These are phyloP conservation scores for Carassius carassius DNA, from an alignment of 2,113 vertebrate species.

Conservation along the genomic window DNA sequence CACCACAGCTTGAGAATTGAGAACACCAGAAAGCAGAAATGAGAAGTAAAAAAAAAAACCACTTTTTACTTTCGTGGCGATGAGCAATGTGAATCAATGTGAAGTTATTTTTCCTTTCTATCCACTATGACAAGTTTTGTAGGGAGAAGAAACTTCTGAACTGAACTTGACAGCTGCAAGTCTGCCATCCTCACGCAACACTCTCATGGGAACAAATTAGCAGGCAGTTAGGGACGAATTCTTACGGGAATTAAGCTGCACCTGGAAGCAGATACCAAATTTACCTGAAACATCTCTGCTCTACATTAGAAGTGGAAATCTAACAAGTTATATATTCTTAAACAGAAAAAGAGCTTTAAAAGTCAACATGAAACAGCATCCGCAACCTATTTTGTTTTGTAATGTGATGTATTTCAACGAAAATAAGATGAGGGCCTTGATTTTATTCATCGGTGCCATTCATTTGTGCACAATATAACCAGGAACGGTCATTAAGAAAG, in stretches of 20 bases:
- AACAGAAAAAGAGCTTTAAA: neutral
- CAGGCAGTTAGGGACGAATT: neutral
- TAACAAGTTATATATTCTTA: neutral
- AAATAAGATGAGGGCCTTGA: neutral
- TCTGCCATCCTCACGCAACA: too few relatives aligned
- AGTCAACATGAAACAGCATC: neutral
- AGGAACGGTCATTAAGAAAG: neutral
- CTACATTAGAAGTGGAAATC: neutral
- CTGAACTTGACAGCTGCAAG: neutral
- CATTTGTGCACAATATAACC: neutral
- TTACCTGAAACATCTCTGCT: neutral
- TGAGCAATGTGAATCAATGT: neutral
- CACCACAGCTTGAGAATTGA: neutral
- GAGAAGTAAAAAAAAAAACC: neutral
- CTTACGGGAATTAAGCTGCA: neutral
- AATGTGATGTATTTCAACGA: neutral
- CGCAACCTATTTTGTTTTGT: neutral
- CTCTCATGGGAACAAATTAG: constrained; percentile 1
- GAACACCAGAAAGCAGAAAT: constrained; percentile 12
- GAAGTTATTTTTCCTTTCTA: neutral
- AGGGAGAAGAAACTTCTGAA: neutral
- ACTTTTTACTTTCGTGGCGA: neutral
- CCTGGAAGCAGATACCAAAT: neutral
- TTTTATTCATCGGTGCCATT: neutral
- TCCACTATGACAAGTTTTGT: neutral